Evolutionary conservation across 1,140 invertebrate species (phyloP).

Genomic region (Lepidurus apus): DNA sequence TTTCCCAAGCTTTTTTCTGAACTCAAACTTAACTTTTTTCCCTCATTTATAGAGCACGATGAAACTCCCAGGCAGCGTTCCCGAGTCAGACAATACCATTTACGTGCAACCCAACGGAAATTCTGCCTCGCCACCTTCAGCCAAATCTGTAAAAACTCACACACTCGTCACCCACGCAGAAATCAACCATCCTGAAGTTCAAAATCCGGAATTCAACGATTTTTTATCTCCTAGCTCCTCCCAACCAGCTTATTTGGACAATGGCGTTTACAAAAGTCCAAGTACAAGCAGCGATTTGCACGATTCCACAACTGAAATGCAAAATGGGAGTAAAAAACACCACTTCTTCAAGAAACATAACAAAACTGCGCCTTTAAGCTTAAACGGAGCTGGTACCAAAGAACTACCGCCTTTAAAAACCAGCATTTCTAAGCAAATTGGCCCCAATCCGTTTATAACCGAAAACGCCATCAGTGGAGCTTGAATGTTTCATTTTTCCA

Average conservation of each 20-base stretch:
- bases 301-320: not conserved
- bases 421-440: not conserved
- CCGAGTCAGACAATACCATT: not conserved
- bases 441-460: not conserved
- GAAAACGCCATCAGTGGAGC: slow-evolving; percentile 2
- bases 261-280: no score
- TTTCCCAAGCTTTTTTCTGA: not conserved
- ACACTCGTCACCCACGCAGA: not conserved
- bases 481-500: not conserved
- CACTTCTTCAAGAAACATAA: not conserved
- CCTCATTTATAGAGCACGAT: slow-evolving; percentile 26
- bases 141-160: slow-evolving; percentile 3
- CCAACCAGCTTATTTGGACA: not conserved
- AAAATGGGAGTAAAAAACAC: not conserved
- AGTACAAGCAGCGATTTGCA: not conserved
- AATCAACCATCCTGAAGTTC: not conserved
- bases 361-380: not conserved
- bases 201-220: not conserved
- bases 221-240: not conserved
- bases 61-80: slow-evolving; percentile 31
- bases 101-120: not conserved
- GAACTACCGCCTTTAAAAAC: slow-evolving; percentile 7
- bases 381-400: not conserved
- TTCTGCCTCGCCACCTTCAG: not conserved
- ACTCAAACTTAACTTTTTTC: not conserved